Evolutionary conservation across 2,888 invertebrate genomes (phyloP).

Genomic region (Lobophora halterata): DNA sequence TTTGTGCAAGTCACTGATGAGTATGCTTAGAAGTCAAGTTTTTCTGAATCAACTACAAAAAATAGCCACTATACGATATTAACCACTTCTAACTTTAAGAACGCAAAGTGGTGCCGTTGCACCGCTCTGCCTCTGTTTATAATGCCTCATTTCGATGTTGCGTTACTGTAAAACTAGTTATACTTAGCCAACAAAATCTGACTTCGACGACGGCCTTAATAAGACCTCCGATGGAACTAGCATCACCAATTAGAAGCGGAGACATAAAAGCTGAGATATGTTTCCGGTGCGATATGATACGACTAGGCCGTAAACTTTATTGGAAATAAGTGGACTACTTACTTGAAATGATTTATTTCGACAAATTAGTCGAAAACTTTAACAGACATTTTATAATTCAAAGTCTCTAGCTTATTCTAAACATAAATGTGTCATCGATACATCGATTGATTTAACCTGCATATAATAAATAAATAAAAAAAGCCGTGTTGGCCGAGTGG

Average conservation of each 20-base stretch:
- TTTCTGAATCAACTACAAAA: no score
- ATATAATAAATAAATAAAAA: no score
- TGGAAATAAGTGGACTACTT: slow-evolving; percentile 31
- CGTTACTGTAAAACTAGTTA: slow-evolving; percentile 1
- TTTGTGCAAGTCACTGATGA: no score
- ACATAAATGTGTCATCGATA: no score
- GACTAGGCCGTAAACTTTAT: slow-evolving; percentile 33
- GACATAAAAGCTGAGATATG: slow-evolving; percentile 60
- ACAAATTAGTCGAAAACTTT: slow-evolving; percentile 15
- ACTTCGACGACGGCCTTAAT: slow-evolving; percentile 30
- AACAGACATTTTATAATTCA: slow-evolving; percentile 12
- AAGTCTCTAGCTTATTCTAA: no score
- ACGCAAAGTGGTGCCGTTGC: no score
- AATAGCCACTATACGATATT: no score
- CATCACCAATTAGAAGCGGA: slow-evolving; percentile 51
- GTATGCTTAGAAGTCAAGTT: no score
- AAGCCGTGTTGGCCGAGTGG: no score
- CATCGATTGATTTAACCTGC: no score
- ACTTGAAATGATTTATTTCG: slow-evolving; percentile 14
- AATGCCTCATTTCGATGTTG: neutral
- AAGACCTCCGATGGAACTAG: slow-evolving; percentile 33
- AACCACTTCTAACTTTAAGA: no score
- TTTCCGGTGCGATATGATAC: slow-evolving; percentile 65
- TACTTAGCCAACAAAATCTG: slow-evolving; percentile 18
- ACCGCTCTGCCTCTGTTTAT: no score